phyloP scores from a whole-genome alignment of 2,888 invertebrate genomes.

The Dendrolimus houi region DNA sequence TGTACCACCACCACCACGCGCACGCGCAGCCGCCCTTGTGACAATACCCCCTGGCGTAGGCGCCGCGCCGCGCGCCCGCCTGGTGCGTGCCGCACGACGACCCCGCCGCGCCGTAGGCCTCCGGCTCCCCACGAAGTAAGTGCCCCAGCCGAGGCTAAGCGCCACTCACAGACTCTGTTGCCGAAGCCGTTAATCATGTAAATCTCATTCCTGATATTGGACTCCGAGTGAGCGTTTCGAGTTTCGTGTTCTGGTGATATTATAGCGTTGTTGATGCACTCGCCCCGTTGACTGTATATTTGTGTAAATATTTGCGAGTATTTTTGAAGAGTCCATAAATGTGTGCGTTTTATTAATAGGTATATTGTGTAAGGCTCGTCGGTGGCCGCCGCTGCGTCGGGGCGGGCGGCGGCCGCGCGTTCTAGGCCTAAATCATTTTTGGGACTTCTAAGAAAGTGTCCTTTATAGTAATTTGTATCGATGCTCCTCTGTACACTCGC shows the following conservation, averaged over 20 bases:
- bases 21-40: conserved; percentile 90
- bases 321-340: conserved; percentile 43
- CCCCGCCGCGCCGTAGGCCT: conserved; percentile 33
- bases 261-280: conserved; percentile 27
- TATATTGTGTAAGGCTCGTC: conserved; percentile 42
- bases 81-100: conserved; percentile 36
- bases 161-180: conserved; percentile 9
- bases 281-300: conserved; percentile 39
- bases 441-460: conserved; percentile 59
- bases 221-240: conserved; percentile 70
- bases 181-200: conserved; percentile 14
- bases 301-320: conserved; percentile 61
- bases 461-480: conserved; percentile 45
- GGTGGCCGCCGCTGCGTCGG: conserved; percentile 33
- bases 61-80: conserved; percentile 39
- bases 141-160: conserved; percentile 7
- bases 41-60: conserved; percentile 94
- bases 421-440: conserved; percentile 57
- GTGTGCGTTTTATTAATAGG: conserved; percentile 57
- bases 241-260: conserved; percentile 68
- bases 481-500: conserved; percentile 41
- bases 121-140: conserved; percentile 4
- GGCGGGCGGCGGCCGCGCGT: conserved; percentile 35
- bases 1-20: conserved; percentile 82
- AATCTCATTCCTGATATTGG: conserved; percentile 61